phyloP scores from a whole-genome alignment of 2,797 vertebrate genomes.

The Diplodus puntazzo region DNA sequence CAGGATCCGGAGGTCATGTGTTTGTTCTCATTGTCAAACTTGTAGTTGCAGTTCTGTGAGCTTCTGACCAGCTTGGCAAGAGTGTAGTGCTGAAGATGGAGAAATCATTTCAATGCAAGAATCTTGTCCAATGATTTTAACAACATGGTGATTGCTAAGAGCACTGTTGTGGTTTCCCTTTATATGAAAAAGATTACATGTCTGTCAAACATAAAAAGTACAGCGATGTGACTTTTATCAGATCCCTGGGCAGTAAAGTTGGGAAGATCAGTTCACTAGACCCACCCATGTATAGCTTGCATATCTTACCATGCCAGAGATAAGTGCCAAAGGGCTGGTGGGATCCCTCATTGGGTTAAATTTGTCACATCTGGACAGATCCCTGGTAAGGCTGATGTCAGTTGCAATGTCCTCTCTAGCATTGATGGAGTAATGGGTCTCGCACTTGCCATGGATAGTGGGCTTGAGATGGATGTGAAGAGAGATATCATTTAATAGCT shows the following conservation, averaged over 20 bases:
- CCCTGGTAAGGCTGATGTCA: constrained; percentile 88
- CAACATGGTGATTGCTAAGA: background rate
- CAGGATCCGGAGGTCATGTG: constrained; percentile 91
- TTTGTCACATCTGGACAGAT: constrained; percentile 89
- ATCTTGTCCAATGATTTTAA: background rate
- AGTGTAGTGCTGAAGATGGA: constrained; percentile 82
- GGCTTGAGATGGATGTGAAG: constrained; percentile 81
- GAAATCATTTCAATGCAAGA: background rate
- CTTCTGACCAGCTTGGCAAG: constrained; percentile 90
- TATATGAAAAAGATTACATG: no score
- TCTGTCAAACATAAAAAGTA: background rate
- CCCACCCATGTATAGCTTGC: background rate
- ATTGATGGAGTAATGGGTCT: constrained; percentile 85
- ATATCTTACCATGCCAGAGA: constrained; percentile 90
- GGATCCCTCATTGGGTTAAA: constrained; percentile 89
- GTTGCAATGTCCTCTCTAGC: constrained; percentile 86
- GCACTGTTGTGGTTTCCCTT: background rate
- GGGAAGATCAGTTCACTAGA: background rate
- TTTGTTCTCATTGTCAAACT: constrained; percentile 89
- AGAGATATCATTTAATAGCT: background rate
- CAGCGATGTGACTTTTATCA: background rate
- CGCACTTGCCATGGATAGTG: constrained; percentile 93
- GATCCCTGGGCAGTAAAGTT: background rate
- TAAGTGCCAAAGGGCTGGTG: constrained; percentile 92
- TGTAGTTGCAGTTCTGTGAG: constrained; percentile 93